Evolutionary conservation across 1,140 invertebrate species (phyloP).

Genomic region (Agrilus planipennis): DNA sequence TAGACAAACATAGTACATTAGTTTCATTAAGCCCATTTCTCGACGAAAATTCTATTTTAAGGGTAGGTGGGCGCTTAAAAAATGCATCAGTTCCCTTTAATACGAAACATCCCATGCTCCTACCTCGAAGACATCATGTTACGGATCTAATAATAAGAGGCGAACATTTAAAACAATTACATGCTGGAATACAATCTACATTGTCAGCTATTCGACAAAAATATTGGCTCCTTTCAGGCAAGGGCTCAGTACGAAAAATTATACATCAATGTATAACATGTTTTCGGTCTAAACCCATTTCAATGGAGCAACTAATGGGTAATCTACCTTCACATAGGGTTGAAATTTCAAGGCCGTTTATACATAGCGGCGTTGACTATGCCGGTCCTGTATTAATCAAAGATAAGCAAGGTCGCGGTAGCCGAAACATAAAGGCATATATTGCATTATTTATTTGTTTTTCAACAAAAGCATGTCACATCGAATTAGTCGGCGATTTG

Average conservation of each 20-base stretch:
- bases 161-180: conserved; percentile 18
- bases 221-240: conserved; percentile 20
- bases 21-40: conserved; percentile 4
- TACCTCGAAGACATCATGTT: conserved; percentile 12
- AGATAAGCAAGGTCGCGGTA: conserved; percentile 9
- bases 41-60: conserved; percentile 1
- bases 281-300: conserved; percentile 9
- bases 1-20: neutral
- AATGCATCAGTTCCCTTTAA: neutral
- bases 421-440: conserved; percentile 23
- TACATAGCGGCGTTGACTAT: conserved; percentile 24
- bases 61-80: conserved; percentile 2
- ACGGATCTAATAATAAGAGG: conserved; percentile 11
- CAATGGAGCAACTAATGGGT: conserved; percentile 22
- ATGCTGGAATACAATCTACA: conserved; percentile 16
- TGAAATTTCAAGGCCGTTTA: conserved; percentile 26
- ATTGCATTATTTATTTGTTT: conserved; percentile 30
- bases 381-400: conserved; percentile 24
- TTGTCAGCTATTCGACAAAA: conserved; percentile 11
- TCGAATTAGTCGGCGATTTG: conserved; percentile 29
- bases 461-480: conserved; percentile 26
- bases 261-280: conserved; percentile 14
- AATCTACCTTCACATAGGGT: conserved; percentile 26
- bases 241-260: conserved; percentile 14
- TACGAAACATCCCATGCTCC: conserved; percentile 7